Base-by-base conservation (phyloP, 2,797 vertebrate genomes). In the Taenioides sp. region DNA sequence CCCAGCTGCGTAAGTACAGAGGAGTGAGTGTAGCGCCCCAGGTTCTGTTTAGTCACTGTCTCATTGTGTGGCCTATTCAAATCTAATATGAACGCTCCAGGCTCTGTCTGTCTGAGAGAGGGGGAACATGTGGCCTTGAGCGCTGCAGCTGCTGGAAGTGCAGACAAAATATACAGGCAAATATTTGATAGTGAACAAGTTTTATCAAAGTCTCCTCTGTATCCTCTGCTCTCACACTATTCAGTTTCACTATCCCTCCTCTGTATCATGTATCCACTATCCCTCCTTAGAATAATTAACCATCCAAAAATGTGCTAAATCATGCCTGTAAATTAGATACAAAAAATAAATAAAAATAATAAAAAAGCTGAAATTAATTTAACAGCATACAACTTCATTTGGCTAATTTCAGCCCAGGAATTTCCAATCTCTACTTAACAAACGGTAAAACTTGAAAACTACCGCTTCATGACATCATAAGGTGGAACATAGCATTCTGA, bases 121-220 rank as follows among this genome's bases (percentile, higher is more conserved):
- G n/a, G 11, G 43, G 37, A 64, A 37, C 23, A 37, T 47, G 37
- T 43, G 16, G n/a, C 62, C 62, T 64, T 64, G 62, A 43, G 62
- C 62, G 17, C 11, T 37, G 60, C 17, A 62, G 60, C 31, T 11
- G 60, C 31, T 62, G 60, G 28, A 37, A 64, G 14, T 7, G 20
- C 34, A 64, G 62, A 47, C 62, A 22, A 64, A 64, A 64, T n/a
- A 63, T 16, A 47, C 62, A 23, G n/a, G 22, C 5, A 47, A 64
- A 23, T 43, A 47, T 34, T 37, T 31, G 18, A 34, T 31, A 61
- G 59, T n/a, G 28, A 61, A 55, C 4, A 25, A 23, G 22, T 22
- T 57, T 23, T 57, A 23, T 57, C 4, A 5, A 22, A 57, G n/a
- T 9, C 52, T 54, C 52, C 49, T 50, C 18, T 50, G 49, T 4